Evolutionary conservation across 2,113 vertebrate species (phyloP).

Genomic region (Dromaius novaehollandiae): DNA sequence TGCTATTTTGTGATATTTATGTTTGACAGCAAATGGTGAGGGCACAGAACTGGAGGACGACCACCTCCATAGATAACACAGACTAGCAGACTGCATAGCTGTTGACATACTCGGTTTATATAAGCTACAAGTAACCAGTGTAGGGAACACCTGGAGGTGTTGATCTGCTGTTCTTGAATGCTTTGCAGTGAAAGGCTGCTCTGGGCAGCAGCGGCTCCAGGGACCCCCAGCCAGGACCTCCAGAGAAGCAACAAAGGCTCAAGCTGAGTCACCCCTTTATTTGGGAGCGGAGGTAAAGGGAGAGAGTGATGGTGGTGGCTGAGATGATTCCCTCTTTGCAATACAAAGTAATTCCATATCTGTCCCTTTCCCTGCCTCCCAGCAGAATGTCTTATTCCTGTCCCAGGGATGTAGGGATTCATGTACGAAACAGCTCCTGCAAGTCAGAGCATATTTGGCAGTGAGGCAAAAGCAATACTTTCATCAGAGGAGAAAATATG

Average conservation of each 20-base stretch:
- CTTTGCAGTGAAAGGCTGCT: neutral
- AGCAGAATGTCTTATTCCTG: rapidly evolving
- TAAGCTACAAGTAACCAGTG: rapidly evolving
- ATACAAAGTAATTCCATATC: neutral
- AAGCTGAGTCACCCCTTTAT: neutral
- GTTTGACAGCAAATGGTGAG: rapidly evolving
- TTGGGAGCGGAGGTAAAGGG: neutral
- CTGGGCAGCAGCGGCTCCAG: neutral
- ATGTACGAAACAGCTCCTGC: neutral
- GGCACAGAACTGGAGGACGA: neutral
- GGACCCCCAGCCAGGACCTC: rapidly evolving
- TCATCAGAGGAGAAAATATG: neutral
- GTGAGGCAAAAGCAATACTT: neutral
- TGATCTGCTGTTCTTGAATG: neutral
- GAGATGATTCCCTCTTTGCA: neutral
- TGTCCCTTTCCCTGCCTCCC: neutral
- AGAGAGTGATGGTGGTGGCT: neutral
- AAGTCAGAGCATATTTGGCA: neutral
- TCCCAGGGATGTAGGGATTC: neutral
- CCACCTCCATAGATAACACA: neutral
- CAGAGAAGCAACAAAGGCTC: neutral
- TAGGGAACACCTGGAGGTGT: neutral
- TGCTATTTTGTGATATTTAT: neutral
- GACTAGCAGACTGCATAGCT: neutral
- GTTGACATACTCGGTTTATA: rapidly evolving